phyloP scores from a whole-genome alignment of 2,113 vertebrate species.

The Aix galericulata region DNA sequence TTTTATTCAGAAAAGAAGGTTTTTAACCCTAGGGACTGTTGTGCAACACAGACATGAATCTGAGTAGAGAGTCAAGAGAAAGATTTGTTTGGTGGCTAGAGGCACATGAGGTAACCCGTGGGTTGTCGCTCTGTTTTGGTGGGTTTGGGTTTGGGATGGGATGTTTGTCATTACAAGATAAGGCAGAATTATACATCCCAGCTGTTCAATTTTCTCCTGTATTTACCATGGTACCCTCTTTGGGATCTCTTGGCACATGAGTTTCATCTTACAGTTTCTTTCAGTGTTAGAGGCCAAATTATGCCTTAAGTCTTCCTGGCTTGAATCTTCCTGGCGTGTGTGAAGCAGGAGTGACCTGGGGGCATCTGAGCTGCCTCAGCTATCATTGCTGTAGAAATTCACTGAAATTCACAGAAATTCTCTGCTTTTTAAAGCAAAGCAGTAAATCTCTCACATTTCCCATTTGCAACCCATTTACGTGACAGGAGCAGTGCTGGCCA shows the following conservation, averaged over 20 bases:
- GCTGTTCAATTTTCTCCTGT: not conserved
- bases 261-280: not conserved
- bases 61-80: not conserved
- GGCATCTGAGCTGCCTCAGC: not conserved
- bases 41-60: not conserved
- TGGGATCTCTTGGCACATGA: not conserved
- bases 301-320: not conserved
- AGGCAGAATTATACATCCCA: not conserved
- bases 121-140: not conserved
- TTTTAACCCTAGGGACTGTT: not conserved
- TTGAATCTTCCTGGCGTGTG: not conserved
- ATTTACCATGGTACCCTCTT: not conserved
- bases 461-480: not conserved
- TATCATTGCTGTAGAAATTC: not conserved
- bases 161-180: not conserved
- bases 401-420: too few relatives aligned
- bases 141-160: not conserved
- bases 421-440: not conserved
- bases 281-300: not conserved
- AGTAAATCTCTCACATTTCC: not conserved
- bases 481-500: rapidly evolving
- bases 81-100: not conserved
- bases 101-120: rapidly evolving
- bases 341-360: not conserved
- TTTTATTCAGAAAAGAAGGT: not conserved